Base-by-base conservation (phyloP, 2,888 invertebrate species). In the Anaspis maculata region DNA sequence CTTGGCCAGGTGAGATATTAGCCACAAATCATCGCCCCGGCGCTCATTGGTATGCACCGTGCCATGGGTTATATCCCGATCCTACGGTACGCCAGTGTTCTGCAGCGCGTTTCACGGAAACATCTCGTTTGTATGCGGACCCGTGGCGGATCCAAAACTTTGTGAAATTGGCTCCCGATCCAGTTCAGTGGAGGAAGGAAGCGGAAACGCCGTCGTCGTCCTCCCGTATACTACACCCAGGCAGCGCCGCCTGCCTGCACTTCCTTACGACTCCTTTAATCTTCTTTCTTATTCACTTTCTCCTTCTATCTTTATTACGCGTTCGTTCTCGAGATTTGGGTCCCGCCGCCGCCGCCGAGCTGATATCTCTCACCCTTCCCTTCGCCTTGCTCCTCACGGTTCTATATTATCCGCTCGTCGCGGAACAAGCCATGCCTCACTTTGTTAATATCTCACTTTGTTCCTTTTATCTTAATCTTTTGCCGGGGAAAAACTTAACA, bases 231-330 rank as follows among this genome's bases (percentile, higher is more conserved):
- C n/a, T n/a, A n/a, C 16, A 30, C 24, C 13, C 45, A 45, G 40
- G 39, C 41, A 39, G 41, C 34, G 39, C 37, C 37, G 38, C 36
- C 39, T 40, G 45, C 45, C 47, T 51, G 49, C 50, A 52, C 52
- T 53, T 51, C 52, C 54, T 54, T 56, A 51, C 52, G 51, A 54
- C 46, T 56, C 57, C 62, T 62, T 63, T 64, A 65, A 64, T 65
- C 66, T 61, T 57, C 57, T 59, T 61, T 73, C 73, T 72, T 72
- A 72, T 75, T 74, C 73, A 74, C 73, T 73, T 73, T 72, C 72
- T 71, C 69, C 67, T 66, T 70, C 68, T 65, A 67, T 72, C 73
- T 73, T 74, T 74, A 74, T 74, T 73, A 73, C 56, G 48, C 69
- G 68, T 69, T 70, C 69, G 69, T 72, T 71, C 69, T 66, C 63